Evolutionary conservation across 2,888 invertebrate genomes (phyloP).

Genomic region (Meganola albula): DNA sequence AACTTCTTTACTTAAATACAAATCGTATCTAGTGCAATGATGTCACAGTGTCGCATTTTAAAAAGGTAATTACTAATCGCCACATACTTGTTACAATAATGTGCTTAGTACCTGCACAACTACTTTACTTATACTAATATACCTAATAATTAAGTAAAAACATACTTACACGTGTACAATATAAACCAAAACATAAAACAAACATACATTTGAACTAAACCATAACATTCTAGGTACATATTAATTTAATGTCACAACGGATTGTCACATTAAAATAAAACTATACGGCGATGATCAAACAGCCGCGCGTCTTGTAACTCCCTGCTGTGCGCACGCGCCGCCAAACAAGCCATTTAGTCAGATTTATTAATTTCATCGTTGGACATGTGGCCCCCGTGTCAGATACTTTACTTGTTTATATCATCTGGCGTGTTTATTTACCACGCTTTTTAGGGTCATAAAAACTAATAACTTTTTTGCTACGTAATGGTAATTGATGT

Average conservation of each 20-base stretch:
- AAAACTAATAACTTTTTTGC: constrained; percentile 3
- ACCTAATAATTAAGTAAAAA: no score
- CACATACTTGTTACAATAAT: no score
- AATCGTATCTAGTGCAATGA: no score
- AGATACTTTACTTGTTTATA: constrained; percentile 55
- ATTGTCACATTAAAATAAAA: constrained; percentile 8
- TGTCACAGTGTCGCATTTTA: no score
- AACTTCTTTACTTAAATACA: no score
- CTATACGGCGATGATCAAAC: constrained; percentile 19
- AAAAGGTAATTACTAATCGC: no score
- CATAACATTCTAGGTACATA: constrained; percentile 1
- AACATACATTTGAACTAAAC: constrained; percentile 4
- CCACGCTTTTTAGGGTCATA: constrained; percentile 19
- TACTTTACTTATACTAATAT: no score
- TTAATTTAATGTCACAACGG: constrained; percentile 8
- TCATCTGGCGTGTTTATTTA: constrained; percentile 54
- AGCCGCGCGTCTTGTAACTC: constrained; percentile 27
- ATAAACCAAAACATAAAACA: neutral
- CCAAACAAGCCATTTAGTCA: constrained; percentile 55
- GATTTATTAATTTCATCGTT: constrained; percentile 54
- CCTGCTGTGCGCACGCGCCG: constrained; percentile 61
- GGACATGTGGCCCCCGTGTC: constrained; percentile 46
- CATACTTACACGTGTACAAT: no score
- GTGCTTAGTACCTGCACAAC: no score
- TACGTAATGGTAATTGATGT: neutral